These are phyloP conservation scores for Aspiorhynchus laticeps DNA, from an alignment of 2,113 vertebrate species.

Conservation along the genomic window DNA sequence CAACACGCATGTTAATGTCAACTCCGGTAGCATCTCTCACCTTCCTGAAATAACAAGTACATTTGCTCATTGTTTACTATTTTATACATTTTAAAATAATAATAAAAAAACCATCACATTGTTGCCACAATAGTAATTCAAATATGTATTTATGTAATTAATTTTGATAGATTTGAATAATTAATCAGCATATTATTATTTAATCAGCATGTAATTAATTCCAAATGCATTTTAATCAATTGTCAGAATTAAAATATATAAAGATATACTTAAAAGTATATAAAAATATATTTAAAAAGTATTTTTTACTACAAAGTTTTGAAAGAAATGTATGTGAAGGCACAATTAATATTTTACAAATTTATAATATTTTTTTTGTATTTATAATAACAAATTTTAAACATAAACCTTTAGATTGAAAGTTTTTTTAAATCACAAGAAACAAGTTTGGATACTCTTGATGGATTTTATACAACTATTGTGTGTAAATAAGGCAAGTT, in stretches of 20 bases:
- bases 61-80: neutral
- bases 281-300: neutral
- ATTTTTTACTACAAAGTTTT: neutral
- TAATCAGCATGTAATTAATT: neutral
- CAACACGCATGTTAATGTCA: slow-evolving; percentile 97
- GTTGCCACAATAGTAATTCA: neutral
- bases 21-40: slow-evolving; percentile 94
- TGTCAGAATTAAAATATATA: neutral
- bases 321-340: neutral
- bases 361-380: too few relatives aligned
- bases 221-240: neutral
- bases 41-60: slow-evolving; percentile 78
- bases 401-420: neutral
- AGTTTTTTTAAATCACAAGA: neutral
- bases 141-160: neutral
- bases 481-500: neutral
- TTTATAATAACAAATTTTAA: too few relatives aligned
- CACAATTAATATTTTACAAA: neutral
- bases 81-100: neutral
- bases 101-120: neutral
- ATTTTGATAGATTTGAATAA: neutral
- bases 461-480: neutral
- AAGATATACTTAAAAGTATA: neutral
- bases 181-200: neutral
- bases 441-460: neutral